Evolutionary conservation across 1,140 invertebrate species (phyloP).

Genomic region (Lepidotrigona ventralis): DNA sequence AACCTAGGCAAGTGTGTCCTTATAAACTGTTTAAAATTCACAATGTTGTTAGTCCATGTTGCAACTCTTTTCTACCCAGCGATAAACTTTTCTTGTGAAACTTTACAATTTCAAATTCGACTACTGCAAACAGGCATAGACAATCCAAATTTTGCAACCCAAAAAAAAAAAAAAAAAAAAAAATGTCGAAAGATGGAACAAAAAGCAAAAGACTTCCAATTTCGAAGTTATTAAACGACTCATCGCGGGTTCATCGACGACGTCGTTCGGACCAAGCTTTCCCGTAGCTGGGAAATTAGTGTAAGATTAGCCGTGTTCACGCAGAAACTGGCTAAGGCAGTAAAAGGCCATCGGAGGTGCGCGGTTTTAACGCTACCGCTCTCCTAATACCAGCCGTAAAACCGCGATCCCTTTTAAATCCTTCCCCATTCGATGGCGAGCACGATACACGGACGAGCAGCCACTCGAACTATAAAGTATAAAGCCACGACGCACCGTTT

Average conservation of each 20-base stretch:
- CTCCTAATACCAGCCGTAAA: slow-evolving; percentile 73
- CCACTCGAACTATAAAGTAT: slow-evolving; percentile 74
- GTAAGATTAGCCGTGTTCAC: slow-evolving; percentile 44
- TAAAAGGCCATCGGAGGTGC: slow-evolving; percentile 13
- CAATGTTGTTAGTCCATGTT: no score
- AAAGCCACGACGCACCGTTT: slow-evolving; percentile 74
- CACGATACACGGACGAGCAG: slow-evolving; percentile 43
- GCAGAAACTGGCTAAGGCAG: neutral
- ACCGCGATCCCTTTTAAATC: slow-evolving; percentile 75
- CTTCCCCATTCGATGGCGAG: slow-evolving; percentile 66
- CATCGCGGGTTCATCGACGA: neutral
- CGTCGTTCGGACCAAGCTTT: no score
- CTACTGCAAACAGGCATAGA: no score
- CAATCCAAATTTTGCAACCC: no score
- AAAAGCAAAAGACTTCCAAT: no score
- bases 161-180: no score
- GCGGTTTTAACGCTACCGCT: slow-evolving; percentile 58
- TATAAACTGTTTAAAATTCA: no score
- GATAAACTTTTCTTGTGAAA: no score
- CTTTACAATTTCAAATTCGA: no score
- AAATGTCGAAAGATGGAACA: no score
- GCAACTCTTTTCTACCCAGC: no score
- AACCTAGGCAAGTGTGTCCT: no score
- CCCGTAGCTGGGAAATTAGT: slow-evolving; percentile 48
- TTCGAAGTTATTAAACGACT: neutral